Base-by-base conservation (phyloP, 2,797 vertebrate genomes). In the Pseudomugil tenellus region DNA sequence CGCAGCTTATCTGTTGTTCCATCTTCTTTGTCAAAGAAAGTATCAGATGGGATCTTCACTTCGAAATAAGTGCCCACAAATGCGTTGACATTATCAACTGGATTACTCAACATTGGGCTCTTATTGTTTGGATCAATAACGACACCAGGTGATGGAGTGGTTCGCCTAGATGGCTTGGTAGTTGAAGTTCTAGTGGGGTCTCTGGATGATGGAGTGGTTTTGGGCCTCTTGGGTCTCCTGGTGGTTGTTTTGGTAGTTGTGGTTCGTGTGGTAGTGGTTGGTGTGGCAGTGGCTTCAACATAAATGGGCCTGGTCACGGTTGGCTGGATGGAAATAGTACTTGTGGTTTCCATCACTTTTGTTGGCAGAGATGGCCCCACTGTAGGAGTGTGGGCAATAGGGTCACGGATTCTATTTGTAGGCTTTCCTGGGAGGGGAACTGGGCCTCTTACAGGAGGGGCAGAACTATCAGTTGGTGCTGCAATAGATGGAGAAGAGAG, bases 31-130 rank as follows among this genome's bases (percentile, higher is more conserved):
- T 99, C 98, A 0, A 97, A 99, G 93, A 99, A 99, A 0, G 97
- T 99, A 71, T 99, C 97, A 0, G 95, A 94, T 0, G 97, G 97
- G 81, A 99, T 97, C 88, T 99, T 99, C n/a, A 99, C 96, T 78
- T 99, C 98, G 0, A 99, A 99, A 68, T 99, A 99, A 0, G 98
- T 98, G 31, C 98, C 98, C 11, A 96, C 95, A 92, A 96, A 92
- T 0, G 97, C 96, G 0, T 96, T 96, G 0, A 99, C 97, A 81
- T 95, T 95, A 87, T 99, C 98, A 0, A 99, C 96, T 28, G 97
- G 95, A 86, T 99, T 99, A 0, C 93, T 95, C 63, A 98, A 89
- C 43, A 84, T 85, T 0, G 98, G 98, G 4, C 94, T 95, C 59
- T 91, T 92, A 0, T 99, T 99, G 2, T 84, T 87, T 2, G 91